These are phyloP conservation scores for Himalopsyche tibetana DNA, from an alignment of 2,888 invertebrate genomes.

Conservation along the genomic window DNA sequence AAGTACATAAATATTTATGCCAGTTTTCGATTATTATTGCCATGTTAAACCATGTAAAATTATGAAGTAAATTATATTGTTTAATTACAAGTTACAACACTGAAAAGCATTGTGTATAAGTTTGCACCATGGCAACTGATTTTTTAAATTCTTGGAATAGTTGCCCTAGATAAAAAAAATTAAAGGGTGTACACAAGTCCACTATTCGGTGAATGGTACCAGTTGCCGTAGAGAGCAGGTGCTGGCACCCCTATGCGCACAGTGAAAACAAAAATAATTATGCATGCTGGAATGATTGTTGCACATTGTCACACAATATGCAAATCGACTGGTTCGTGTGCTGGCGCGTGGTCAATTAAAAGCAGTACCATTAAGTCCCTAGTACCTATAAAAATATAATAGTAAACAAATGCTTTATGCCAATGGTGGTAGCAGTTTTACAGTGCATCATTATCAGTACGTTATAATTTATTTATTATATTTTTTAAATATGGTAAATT, in stretches of 20 bases:
- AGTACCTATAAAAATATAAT: too few species aligned
- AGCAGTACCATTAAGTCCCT: background rate
- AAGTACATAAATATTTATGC: too few species aligned
- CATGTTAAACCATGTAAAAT: too few species aligned
- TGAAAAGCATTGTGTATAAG: too few species aligned
- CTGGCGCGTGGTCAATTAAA: conserved; percentile 31
- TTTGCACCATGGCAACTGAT: background rate
- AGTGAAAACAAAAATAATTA: conserved; percentile 16
- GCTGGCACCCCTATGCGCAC: conserved; percentile 12
- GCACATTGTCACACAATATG: conserved; percentile 14
- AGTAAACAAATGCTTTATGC: too few species aligned
- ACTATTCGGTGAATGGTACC: conserved; percentile 6
- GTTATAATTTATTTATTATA: too few species aligned
- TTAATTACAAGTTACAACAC: too few species aligned
- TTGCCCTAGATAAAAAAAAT: background rate
- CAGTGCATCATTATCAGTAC: too few species aligned
- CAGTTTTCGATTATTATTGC: too few species aligned
- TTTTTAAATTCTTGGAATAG: background rate
- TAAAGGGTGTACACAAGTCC: background rate
- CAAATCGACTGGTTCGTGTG: conserved; percentile 33
- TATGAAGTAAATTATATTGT: too few species aligned
- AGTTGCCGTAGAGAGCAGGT: background rate
- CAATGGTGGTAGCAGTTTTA: too few species aligned
- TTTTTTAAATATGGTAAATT: too few species aligned
- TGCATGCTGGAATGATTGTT: conserved; percentile 1